Evolutionary conservation across 2,797 vertebrate genomes (phyloP).

Genomic region (Lepus oiostolus): DNA sequence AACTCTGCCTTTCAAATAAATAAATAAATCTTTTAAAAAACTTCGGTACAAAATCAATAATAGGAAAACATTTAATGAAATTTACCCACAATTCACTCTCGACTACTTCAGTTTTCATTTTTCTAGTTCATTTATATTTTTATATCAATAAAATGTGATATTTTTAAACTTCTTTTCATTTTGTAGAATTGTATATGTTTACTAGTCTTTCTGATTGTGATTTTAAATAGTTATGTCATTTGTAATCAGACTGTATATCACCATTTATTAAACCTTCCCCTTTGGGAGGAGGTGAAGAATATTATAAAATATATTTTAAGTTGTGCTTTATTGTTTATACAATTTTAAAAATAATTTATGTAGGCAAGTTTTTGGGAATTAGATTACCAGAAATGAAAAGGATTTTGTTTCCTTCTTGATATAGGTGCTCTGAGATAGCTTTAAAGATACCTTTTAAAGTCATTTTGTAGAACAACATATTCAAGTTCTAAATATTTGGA

Average conservation of each 20-base stretch:
- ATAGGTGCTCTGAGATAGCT: neutral
- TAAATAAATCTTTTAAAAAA: neutral
- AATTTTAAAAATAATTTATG: slow-evolving; percentile 47
- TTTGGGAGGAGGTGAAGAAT: neutral
- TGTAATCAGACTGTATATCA: neutral
- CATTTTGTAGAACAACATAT: neutral
- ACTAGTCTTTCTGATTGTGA: slow-evolving; percentile 9
- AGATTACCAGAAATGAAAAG: neutral
- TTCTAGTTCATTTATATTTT: slow-evolving; percentile 40
- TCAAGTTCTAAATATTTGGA: slow-evolving; percentile 50
- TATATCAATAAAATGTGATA: neutral
- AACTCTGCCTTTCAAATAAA: too few relatives aligned
- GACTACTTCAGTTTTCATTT: slow-evolving; percentile 20
- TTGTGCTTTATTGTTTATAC: neutral
- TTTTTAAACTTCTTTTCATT: neutral
- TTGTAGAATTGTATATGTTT: slow-evolving; percentile 42
- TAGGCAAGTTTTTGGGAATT: slow-evolving; percentile 42
- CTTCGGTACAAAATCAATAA: neutral
- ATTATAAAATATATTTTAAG: slow-evolving; percentile 47
- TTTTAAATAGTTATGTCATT: slow-evolving; percentile 31
- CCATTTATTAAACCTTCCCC: slow-evolving; percentile 32
- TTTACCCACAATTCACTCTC: neutral
- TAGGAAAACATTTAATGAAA: slow-evolving; percentile 32
- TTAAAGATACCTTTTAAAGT: slow-evolving; percentile 57
- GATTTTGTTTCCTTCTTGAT: neutral